Conservation (phyloP, 1,140 invertebrate species). For the Brachionus rotundiformis region DNA sequence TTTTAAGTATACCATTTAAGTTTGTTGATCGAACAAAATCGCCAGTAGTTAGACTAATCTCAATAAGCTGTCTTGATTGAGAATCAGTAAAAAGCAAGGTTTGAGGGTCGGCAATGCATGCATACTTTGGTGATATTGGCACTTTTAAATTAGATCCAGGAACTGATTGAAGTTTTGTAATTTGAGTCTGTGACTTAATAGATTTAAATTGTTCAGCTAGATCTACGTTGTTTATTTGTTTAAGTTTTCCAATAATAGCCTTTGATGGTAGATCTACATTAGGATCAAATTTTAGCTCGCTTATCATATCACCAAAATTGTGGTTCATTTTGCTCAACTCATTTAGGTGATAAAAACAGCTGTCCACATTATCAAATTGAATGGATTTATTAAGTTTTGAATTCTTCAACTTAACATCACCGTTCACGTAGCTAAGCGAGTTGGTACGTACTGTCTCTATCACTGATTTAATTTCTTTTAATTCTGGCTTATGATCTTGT, state of each 20-base stretch:
- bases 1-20: slow-evolving; percentile 37
- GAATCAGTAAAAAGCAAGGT: slow-evolving; percentile 41
- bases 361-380: not conserved
- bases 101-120: not conserved
- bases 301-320: slow-evolving; percentile 21
- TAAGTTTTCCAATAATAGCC: slow-evolving; percentile 20
- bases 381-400: not conserved
- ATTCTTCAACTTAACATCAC: not conserved
- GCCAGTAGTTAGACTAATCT: not conserved
- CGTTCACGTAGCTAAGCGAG: not conserved
- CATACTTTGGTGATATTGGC: slow-evolving; percentile 21
- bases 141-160: not conserved
- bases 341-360: not conserved
- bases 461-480: not conserved
- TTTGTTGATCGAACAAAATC: slow-evolving; percentile 45
- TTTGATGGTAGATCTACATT: slow-evolving; percentile 32
- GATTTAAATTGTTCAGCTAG: slow-evolving; percentile 40
- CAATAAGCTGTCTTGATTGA: slow-evolving; percentile 35
- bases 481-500: not conserved
- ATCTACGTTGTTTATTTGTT: slow-evolving; percentile 37
- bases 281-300: slow-evolving; percentile 48
- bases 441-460: not conserved
- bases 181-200: slow-evolving; percentile 5
- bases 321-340: slow-evolving; percentile 1
- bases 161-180: slow-evolving; percentile 14